Conservation (phyloP, 1,140 invertebrate genomes). For the Papilio glaucus region DNA sequence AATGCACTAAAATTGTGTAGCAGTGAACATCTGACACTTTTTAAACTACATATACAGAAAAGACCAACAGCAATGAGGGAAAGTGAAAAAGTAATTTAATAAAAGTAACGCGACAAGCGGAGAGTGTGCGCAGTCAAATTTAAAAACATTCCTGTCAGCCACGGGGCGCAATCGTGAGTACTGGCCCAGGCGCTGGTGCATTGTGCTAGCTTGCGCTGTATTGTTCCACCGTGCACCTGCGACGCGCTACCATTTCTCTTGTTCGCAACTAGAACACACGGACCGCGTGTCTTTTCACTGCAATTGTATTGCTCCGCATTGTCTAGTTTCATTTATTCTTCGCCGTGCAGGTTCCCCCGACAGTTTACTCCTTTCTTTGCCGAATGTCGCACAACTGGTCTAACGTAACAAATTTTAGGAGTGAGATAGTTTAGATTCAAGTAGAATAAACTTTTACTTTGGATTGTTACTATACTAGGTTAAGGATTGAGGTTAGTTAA, state of each 20-base stretch:
- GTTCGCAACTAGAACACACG: slow-evolving; percentile 72
- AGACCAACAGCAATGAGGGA: background rate
- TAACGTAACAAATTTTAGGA: slow-evolving; percentile 21
- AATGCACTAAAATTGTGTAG: too few relatives aligned
- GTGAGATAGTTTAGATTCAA: background rate
- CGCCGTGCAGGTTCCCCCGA: slow-evolving; percentile 47
- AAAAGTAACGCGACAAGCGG: slow-evolving; percentile 30
- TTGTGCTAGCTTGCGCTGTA: slow-evolving; percentile 56
- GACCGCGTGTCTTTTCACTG: slow-evolving; percentile 74
- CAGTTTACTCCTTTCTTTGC: slow-evolving; percentile 56
- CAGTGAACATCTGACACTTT: background rate
- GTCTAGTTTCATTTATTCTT: slow-evolving; percentile 79
- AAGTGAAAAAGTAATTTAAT: background rate
- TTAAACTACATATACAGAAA: background rate
- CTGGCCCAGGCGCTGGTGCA: slow-evolving; percentile 44
- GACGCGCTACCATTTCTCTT: slow-evolving; percentile 62
- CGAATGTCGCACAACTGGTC: slow-evolving; percentile 42
- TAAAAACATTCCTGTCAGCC: slow-evolving; percentile 36
- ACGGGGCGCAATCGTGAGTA: slow-evolving; percentile 11
- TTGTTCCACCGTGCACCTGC: slow-evolving; percentile 69
- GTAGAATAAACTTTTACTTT: slow-evolving; percentile 41
- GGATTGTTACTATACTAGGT: slow-evolving; percentile 39
- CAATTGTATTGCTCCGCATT: slow-evolving; percentile 75
- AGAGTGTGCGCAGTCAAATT: slow-evolving; percentile 33
- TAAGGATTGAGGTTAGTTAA: slow-evolving; percentile 8